Percentiles rank a stretch among this genome's conserved stretches.
Evolutionary conservation across 2,888 invertebrate species (phyloP).

Genomic region (Oscheius myriophilus): DNA sequence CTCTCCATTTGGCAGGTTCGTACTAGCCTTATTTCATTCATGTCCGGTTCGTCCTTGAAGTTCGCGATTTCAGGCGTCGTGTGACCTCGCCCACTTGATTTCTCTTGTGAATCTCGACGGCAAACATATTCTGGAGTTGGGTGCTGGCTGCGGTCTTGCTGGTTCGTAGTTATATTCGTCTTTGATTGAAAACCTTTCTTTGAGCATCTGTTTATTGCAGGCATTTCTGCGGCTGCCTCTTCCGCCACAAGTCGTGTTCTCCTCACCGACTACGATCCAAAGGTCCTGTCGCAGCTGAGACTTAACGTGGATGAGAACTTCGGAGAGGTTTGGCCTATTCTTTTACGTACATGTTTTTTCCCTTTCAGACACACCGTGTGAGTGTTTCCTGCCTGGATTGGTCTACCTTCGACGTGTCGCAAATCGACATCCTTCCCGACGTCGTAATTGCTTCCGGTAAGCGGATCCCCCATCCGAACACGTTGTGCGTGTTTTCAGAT

Average conservation of each 20-base stretch:
- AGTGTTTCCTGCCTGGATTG: slow-evolving; percentile 32
- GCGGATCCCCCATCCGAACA: not conserved
- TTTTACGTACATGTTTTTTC: no score
- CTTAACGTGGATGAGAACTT: slow-evolving; percentile 39
- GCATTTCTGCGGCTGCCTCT: slow-evolving; percentile 36
- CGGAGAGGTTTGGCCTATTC: not conserved
- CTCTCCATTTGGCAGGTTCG: slow-evolving; percentile 61
- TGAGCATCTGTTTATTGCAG: slow-evolving; percentile 11
- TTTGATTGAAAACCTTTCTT: not conserved
- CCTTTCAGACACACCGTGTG: not conserved
- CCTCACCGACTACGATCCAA: slow-evolving; percentile 56
- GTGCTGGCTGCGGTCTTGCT: slow-evolving; percentile 62
- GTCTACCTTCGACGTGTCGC: slow-evolving; percentile 33
- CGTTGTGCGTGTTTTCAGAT: slow-evolving; percentile 34
- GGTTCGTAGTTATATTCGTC: slow-evolving; percentile 29
- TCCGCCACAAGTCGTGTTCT: slow-evolving; percentile 31
- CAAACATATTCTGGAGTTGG: slow-evolving; percentile 54
- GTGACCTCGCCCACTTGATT: slow-evolving; percentile 43
- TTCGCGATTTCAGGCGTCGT: slow-evolving; percentile 38
- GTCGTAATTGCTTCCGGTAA: slow-evolving; percentile 47
- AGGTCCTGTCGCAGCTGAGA: slow-evolving; percentile 54
- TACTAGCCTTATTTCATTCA: not conserved
- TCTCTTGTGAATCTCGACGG: slow-evolving; percentile 29
- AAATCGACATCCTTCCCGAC: slow-evolving; percentile 30
- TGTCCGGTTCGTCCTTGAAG: no score